Conservation (phyloP, 2,888 invertebrate genomes). For the Bombylius major region DNA sequence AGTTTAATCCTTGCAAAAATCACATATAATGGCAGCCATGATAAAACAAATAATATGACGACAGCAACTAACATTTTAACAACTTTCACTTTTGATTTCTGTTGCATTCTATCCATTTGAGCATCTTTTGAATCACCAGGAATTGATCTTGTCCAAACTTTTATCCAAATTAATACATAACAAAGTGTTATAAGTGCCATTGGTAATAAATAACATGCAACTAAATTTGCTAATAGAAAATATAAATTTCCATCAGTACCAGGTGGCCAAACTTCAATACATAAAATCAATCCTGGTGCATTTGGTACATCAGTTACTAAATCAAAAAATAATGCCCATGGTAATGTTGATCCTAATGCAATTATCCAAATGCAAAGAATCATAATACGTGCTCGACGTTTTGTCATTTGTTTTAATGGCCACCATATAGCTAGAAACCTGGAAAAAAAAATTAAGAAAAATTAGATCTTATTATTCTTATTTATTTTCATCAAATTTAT, state of each 20-base stretch:
- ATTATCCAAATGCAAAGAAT: slow-evolving; percentile 84
- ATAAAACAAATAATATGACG: slow-evolving; percentile 82
- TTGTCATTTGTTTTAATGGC: slow-evolving; percentile 85
- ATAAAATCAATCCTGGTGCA: slow-evolving; percentile 61
- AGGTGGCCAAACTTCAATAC: slow-evolving; percentile 78
- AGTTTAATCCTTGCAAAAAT: slow-evolving; percentile 80
- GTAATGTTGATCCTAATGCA: slow-evolving; percentile 70
- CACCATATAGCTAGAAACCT: slow-evolving; percentile 95
- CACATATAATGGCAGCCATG: slow-evolving; percentile 85
- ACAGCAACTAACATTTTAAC: slow-evolving; percentile 90
- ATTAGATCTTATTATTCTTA: too few species aligned
- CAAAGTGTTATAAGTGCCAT: slow-evolving; percentile 83
- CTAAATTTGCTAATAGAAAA: slow-evolving; percentile 77
- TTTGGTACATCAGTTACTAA: slow-evolving; percentile 45
- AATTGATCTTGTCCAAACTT: slow-evolving; percentile 76
- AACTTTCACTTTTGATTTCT: slow-evolving; percentile 88
- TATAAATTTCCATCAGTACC: slow-evolving; percentile 69
- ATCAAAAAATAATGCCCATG: slow-evolving; percentile 86
- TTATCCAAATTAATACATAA: slow-evolving; percentile 84
- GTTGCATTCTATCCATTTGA: slow-evolving; percentile 84
- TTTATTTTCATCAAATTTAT: not conserved
- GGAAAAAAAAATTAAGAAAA: slow-evolving; percentile 35
- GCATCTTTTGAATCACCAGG: slow-evolving; percentile 85
- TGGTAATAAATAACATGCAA: slow-evolving; percentile 82
- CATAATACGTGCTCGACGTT: slow-evolving; percentile 73